Evolutionary conservation across 2,113 vertebrate species (phyloP).

Genomic region (Apeltes quadracus): DNA sequence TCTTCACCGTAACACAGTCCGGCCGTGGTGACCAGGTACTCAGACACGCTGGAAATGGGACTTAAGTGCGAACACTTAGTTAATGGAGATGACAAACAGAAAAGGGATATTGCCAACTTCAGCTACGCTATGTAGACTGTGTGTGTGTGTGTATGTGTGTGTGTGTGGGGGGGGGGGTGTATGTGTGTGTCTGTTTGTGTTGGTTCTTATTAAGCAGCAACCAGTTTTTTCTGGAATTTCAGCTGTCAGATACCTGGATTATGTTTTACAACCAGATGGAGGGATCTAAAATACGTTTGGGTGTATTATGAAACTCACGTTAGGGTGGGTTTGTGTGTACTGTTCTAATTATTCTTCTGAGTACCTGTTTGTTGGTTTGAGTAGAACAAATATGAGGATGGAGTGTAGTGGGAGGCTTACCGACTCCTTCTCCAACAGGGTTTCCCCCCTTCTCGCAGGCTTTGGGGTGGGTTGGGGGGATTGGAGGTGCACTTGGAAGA

Average conservation of each 20-base stretch:
- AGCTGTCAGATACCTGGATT: constrained; percentile 4
- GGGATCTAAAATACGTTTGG: neutral
- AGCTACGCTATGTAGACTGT: constrained; percentile 31
- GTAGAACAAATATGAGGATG: too few relatives aligned
- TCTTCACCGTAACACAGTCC: constrained; percentile 15
- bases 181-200: neutral
- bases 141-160: constrained; percentile 5
- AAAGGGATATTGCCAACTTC: constrained; percentile 50
- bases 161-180: neutral
- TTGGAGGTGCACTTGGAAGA: constrained; percentile 68
- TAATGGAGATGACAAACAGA: constrained; percentile 61
- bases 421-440: constrained; percentile 59
- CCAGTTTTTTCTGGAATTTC: neutral
- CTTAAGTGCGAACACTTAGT: constrained; percentile 46
- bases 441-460: constrained; percentile 53
- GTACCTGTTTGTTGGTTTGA: too few relatives aligned
- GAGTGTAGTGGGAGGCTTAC: constrained; percentile 53
- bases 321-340: neutral
- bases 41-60: constrained; percentile 50
- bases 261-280: neutral
- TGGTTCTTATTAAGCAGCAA: neutral
- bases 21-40: constrained; percentile 43
- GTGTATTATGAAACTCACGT: neutral
- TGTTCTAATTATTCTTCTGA: too few relatives aligned
- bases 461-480: constrained; percentile 67